phyloP scores from a whole-genome alignment of 2,888 invertebrate genomes.

The Phoronis australis region DNA sequence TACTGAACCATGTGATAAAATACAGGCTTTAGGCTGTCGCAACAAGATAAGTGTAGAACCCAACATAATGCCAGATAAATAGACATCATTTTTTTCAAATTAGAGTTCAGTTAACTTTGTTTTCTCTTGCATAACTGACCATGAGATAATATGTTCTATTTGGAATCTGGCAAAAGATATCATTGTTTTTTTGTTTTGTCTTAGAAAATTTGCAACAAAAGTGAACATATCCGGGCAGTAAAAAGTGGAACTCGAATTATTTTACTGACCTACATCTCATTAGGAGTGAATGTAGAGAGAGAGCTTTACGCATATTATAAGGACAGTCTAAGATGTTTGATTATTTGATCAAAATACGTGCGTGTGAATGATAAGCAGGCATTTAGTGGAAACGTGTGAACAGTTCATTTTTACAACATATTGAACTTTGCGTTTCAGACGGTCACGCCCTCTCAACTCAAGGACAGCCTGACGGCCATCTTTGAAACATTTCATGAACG shows the following conservation, averaged over 20 bases:
- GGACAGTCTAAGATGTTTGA: background rate
- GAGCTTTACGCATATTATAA: background rate
- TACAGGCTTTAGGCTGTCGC: too few species aligned
- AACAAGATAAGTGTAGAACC: too few species aligned
- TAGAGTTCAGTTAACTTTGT: too few species aligned
- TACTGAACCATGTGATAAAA: too few species aligned
- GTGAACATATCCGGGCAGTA: too few species aligned
- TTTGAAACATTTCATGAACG: constrained; percentile 38
- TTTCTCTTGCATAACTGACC: too few species aligned
- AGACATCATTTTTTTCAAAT: too few species aligned
- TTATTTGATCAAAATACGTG: background rate
- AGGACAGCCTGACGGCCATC: constrained; percentile 29
- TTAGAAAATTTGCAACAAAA: too few species aligned
- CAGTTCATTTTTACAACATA: background rate
- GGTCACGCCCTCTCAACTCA: constrained; percentile 36
- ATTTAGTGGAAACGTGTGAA: background rate
- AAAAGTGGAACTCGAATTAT: background rate
- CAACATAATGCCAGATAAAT: too few species aligned
- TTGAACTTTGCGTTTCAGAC: constrained; percentile 22
- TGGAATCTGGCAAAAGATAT: too few species aligned
- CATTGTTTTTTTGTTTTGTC: too few species aligned
- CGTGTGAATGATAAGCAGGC: background rate
- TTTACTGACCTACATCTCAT: background rate
- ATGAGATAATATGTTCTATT: too few species aligned
- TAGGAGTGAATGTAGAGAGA: background rate